These are phyloP conservation scores for Thryonomys swinderianus DNA, from an alignment of 2,113 vertebrate species.

Conservation along the genomic window DNA sequence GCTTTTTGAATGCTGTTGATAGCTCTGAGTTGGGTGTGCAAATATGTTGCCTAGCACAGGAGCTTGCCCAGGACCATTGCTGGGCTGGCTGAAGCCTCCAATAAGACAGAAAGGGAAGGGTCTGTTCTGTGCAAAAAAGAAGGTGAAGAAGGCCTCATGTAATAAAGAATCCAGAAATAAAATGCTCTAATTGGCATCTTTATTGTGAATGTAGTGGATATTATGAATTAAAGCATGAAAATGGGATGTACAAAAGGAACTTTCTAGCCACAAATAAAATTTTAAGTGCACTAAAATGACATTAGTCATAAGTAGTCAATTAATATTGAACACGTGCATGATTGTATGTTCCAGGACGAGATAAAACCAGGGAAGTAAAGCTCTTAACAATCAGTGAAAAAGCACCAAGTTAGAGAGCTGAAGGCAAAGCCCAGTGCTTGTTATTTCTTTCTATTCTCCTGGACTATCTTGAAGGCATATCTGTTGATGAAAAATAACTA, in stretches of 20 bases:
- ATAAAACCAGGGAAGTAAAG: background rate
- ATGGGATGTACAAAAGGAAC: slow-evolving; percentile 27
- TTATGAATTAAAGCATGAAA: slow-evolving; percentile 62
- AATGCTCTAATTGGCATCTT: background rate
- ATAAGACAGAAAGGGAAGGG: slow-evolving; percentile 38
- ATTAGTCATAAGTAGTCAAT: slow-evolving; percentile 28
- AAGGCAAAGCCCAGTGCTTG: background rate
- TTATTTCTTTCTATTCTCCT: background rate
- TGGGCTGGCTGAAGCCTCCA: slow-evolving; percentile 22
- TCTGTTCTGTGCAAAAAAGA: slow-evolving; percentile 50
- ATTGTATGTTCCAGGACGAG: background rate
- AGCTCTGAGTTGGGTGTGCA: background rate
- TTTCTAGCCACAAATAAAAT: slow-evolving; percentile 23
- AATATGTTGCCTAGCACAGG: background rate
- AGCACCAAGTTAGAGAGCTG: background rate
- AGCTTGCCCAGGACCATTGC: slow-evolving; percentile 59
- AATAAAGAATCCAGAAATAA: background rate
- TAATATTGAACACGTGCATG: slow-evolving; percentile 9
- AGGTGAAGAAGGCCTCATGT: background rate
- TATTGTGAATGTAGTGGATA: slow-evolving; percentile 45
- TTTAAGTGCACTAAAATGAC: slow-evolving; percentile 47
- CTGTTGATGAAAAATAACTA: slow-evolving; percentile 15
- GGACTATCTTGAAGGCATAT: slow-evolving; percentile 3
- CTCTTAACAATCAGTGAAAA: background rate
- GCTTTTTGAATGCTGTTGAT: background rate